Evolutionary conservation across 2,113 vertebrate genomes (phyloP).

Genomic region (Sinocyclocheilus maitianheensis): DNA sequence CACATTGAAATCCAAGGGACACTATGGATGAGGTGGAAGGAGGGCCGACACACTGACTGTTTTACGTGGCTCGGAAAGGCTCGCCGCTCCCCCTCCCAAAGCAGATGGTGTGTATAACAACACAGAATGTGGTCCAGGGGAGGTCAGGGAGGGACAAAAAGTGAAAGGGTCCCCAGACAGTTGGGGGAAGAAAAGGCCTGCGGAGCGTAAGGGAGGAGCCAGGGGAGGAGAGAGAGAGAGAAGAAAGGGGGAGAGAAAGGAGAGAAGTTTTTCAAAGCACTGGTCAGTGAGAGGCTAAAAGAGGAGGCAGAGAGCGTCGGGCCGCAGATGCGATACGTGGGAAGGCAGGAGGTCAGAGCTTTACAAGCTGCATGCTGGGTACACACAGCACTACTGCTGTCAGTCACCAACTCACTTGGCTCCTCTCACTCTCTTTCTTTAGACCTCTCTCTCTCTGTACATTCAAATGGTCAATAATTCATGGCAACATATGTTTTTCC

Average conservation of each 20-base stretch:
- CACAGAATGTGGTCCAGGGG: constrained; percentile 85
- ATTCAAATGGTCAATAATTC: background rate
- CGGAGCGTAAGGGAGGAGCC: constrained; percentile 71
- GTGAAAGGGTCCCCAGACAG: constrained; percentile 87
- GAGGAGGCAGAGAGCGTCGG: constrained; percentile 57
- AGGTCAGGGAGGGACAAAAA: constrained; percentile 89
- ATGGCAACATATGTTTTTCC: background rate
- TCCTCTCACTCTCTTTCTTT: constrained; percentile 8
- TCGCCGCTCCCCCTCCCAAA: constrained; percentile 75
- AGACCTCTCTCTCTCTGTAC: background rate
- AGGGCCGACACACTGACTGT: constrained; percentile 49
- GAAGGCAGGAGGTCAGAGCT: constrained; percentile 68
- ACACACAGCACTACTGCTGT: constrained; percentile 72
- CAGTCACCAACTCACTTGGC: constrained; percentile 60
- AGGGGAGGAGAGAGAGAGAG: constrained; percentile 63
- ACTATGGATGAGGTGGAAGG: background rate
- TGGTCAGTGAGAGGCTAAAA: constrained; percentile 58
- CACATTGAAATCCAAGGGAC: constrained; percentile 22
- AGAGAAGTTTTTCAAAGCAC: constrained; percentile 69
- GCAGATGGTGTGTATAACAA: constrained; percentile 94
- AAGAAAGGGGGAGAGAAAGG: constrained; percentile 71
- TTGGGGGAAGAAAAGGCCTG: constrained; percentile 79
- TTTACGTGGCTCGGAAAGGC: constrained; percentile 64
- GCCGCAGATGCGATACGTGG: constrained; percentile 75
- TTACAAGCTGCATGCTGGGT: constrained; percentile 70